phyloP scores from a whole-genome alignment of 2,888 invertebrate species.

The Timema cristinae region DNA sequence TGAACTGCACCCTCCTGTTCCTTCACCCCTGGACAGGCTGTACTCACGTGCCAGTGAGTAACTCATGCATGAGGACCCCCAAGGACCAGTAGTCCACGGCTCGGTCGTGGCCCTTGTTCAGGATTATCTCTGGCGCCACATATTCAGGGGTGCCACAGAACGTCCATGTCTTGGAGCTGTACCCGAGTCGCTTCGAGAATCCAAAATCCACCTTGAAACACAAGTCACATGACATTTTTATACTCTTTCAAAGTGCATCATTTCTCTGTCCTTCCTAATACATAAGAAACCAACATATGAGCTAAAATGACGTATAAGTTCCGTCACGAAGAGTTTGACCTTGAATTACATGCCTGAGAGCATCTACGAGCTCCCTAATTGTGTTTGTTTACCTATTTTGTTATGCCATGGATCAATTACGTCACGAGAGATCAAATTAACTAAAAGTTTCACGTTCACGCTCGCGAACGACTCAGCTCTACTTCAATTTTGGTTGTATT shows the following conservation, averaged over 20 bases:
- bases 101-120: slow-evolving; percentile 68
- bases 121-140: slow-evolving; percentile 59
- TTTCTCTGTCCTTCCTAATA: neutral
- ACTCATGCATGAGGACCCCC: slow-evolving; percentile 62
- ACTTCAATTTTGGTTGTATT: no score
- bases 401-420: no score
- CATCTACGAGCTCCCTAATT: no score
- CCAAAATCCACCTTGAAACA: slow-evolving; percentile 57
- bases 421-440: no score
- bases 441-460: no score
- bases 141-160: slow-evolving; percentile 69
- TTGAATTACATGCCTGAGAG: no score
- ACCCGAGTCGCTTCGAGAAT: slow-evolving; percentile 61
- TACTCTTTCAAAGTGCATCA: neutral
- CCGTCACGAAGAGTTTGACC: no score
- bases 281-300: slow-evolving; percentile 4
- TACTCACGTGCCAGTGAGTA: slow-evolving; percentile 64
- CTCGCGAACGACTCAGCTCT: no score
- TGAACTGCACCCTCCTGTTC: no score
- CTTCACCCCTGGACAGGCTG: neutral
- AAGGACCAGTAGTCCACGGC: slow-evolving; percentile 70
- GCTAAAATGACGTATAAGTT: neutral
- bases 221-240: neutral
- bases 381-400: no score
- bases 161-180: slow-evolving; percentile 66